These are phyloP conservation scores for Drepanosiphum platanoidis DNA, from an alignment of 2,888 invertebrate genomes.

Conservation along the genomic window DNA sequence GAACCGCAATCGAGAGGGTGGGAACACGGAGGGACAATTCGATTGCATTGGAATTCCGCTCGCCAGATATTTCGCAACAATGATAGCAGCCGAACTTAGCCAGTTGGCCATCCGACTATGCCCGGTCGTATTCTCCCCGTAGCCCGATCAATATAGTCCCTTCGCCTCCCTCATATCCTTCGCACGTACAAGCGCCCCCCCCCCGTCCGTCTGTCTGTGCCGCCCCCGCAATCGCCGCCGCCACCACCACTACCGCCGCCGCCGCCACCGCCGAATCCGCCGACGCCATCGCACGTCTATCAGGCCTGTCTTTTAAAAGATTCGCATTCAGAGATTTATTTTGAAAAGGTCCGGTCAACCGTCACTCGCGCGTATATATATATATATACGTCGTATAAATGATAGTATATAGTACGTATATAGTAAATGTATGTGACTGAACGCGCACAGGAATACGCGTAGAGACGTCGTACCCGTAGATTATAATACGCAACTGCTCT, in stretches of 20 bases:
- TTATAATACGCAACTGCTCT: not conserved
- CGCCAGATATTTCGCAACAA: conserved; percentile 36
- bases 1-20: not conserved
- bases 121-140: conserved; percentile 18
- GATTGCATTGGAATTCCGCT: conserved; percentile 20
- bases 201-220: not conserved
- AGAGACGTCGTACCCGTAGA: not conserved
- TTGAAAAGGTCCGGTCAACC: conserved; percentile 37
- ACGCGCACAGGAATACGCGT: not conserved
- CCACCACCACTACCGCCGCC: not conserved
- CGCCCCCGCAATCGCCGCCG: not conserved
- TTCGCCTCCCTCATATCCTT: not conserved
- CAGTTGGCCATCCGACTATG: conserved; percentile 23
- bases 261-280: not conserved
- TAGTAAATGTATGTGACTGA: not conserved
- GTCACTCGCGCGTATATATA: not conserved
- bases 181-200: not conserved
- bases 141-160: conserved; percentile 31
- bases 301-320: not conserved
- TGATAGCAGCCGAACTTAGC: conserved; percentile 17
- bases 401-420: not conserved
- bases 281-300: not conserved
- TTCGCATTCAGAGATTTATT: not conserved
- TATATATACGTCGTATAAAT: too few relatives aligned
- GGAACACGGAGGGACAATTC: not conserved